Base-by-base conservation (phyloP, 2,113 vertebrate genomes). In the Vimba vimba region DNA sequence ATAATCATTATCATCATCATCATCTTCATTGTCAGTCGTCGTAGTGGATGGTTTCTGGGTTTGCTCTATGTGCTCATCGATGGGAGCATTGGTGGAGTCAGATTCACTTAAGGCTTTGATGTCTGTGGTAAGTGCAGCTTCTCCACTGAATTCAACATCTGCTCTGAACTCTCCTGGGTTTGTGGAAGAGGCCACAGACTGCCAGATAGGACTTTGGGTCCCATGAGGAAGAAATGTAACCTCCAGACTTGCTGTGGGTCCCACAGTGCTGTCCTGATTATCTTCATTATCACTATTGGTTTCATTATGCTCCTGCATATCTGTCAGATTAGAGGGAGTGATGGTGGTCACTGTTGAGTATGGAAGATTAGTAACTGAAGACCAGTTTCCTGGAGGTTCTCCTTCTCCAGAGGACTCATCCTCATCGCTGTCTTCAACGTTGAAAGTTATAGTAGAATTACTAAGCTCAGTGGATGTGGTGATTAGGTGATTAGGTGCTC, bases 81-180 rank as follows among this genome's bases (percentile, higher is more conserved):
- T 69, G 13, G 78, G 36, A 52, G 43, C 25, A 59, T 6, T 47
- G 52, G 81, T 83, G n/a, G 55, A 66, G 45, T 89, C 68, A 55
- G 87, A 82, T 27, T 85, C 74, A 25, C 19, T 30, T 62, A 45
- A 79, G 7, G 90, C 87, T 47, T 78, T 81, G 27, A 80, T 43
- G 4, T 87, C 86, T 0, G 87, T 33, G 45, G 76, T 84, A 2
- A 79, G 13, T 30, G 90, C 60, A n/a, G 80, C 57, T 30, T 91
- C 87, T 0, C 88, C 87, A 33, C 92, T 94, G 89, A 90, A 91
- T 15, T 94, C 92, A 68, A 87, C 50, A 59, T 93, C 92, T n/a
- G 91, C 88, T 25, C 85, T 90, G 55, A 92, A 91, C 76, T 94
- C 93, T 87, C 91, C 92, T 0, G 76, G 86, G 0, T 88, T 69